Base-by-base conservation (phyloP, 2,888 invertebrate species). In the Eueremaeus valkanovi region DNA sequence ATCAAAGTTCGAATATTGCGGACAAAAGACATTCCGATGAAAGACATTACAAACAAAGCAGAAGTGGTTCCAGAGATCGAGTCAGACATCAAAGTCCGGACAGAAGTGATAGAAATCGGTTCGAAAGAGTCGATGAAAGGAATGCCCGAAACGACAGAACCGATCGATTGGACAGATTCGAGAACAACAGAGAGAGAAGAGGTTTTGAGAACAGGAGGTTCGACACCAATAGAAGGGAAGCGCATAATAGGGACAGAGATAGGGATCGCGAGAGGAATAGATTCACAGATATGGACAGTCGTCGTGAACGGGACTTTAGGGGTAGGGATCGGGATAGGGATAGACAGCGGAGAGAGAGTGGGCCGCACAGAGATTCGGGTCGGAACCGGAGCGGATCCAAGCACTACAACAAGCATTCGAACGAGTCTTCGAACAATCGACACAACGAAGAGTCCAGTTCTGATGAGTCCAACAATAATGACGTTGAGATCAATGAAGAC, bases 401-500 rank as follows among this genome's bases (percentile, higher is more conserved):
- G 24, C 42, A 72, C 73, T 77, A 49, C 51, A 75, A 45, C 36
- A 73, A 73, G 31, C 27, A 49, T 45, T 42, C 72, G 16, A 45
- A 29, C 29, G 42, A 45, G 1, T 61, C 61, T 1, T 2, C 66
- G 18, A 66, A 66, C n/a, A 66, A 74, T 61, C 42, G 76, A 51
- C 42, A 76, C n/a, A 61, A 72, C 0, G 79, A 76, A 13, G 74
- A 76, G n/a, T 72, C 76, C 13, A 55, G 51, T 49, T 40, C 40
- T 24, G 55, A 76, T 63, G 77, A 74, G 29, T 77, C 72, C 40
- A 70, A 29, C 66, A 73, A 21, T 70, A 55, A 42, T 45, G 89
- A 91, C 81, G 87, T 92, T 24, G 83, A 83, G 49, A 89, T 90
- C 77, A 92, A 94, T 77, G 79, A 79, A 11, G 92, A 94, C 76